A percentile compares a stretch with the other conserved stretches of the same genome.
phyloP scores from a whole-genome alignment of 2,797 vertebrate species.

The Takifugu ocellatus region DNA sequence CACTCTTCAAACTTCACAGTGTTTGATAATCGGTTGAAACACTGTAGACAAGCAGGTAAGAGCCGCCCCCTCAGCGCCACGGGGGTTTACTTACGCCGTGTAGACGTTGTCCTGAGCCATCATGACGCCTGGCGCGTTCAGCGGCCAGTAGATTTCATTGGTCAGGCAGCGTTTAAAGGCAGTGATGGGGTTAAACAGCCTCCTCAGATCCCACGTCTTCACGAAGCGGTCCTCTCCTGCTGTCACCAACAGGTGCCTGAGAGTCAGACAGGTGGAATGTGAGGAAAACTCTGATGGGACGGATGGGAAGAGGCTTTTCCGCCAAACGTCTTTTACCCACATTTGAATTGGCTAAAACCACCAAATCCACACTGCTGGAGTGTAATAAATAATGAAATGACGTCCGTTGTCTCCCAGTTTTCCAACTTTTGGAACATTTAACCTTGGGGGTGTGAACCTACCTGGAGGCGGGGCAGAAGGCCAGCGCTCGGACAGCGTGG shows the following conservation, averaged over 20 bases:
- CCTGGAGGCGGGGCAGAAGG: conserved; percentile 91
- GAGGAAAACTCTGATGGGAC: background rate
- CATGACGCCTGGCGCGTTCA: conserved; percentile 82
- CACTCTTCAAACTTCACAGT: background rate
- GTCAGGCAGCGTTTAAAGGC: conserved; percentile 83
- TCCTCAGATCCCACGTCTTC: conserved; percentile 91
- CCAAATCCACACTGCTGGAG: too few species aligned
- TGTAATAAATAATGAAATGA: too few species aligned
- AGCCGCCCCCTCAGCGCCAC: background rate
- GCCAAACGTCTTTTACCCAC: too few species aligned
- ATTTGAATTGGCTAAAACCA: too few species aligned
- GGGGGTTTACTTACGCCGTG: conserved; percentile 71
- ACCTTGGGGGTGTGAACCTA: conserved; percentile 36
- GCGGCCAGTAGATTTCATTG: conserved; percentile 88
- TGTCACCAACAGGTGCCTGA: conserved; percentile 85
- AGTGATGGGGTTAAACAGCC: conserved; percentile 78
- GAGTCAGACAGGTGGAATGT: background rate
- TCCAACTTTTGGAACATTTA: too few species aligned
- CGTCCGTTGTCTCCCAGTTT: too few species aligned
- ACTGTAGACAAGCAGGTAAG: background rate
- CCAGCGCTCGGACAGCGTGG: conserved; percentile 80
- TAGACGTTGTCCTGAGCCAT: conserved; percentile 87
- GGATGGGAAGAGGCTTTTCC: too few species aligned
- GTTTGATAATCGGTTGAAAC: background rate
- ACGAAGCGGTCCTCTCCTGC: conserved; percentile 87